These are phyloP conservation scores for Busseola fusca DNA, from an alignment of 2,888 invertebrate genomes.

Conservation along the genomic window DNA sequence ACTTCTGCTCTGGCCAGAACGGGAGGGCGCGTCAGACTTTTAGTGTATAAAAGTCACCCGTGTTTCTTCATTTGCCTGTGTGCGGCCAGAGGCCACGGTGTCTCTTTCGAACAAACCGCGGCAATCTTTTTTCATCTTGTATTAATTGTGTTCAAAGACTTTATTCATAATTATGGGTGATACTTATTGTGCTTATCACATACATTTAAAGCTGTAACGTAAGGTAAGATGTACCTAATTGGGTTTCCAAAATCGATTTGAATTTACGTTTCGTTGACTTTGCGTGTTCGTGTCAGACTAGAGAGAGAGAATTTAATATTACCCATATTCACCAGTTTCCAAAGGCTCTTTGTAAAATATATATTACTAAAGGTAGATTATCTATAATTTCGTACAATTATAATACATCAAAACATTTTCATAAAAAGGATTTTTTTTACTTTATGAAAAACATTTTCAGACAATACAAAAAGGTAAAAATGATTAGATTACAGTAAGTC, in stretches of 20 bases:
- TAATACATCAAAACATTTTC: slow-evolving; percentile 2
- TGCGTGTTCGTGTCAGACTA: too few species aligned
- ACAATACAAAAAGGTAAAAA: slow-evolving; percentile 13
- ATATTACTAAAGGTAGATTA: not conserved
- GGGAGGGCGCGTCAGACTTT: too few species aligned
- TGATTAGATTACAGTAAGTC: slow-evolving; percentile 33
- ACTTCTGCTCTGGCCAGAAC: too few species aligned
- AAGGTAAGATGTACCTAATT: too few species aligned
- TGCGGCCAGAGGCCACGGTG: too few species aligned
- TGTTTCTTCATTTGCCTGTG: too few species aligned
- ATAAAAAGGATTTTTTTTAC: slow-evolving; percentile 8
- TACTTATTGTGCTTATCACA: not conserved
- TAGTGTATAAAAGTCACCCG: too few species aligned
- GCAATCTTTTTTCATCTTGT: too few species aligned
- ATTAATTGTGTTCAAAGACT: not conserved
- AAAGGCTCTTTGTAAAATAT: not conserved
- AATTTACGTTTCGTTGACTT: not conserved
- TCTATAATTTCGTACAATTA: not conserved
- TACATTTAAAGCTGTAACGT: too few species aligned
- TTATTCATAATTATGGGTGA: not conserved
- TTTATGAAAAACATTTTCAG: slow-evolving; percentile 4
- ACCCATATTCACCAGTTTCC: slow-evolving; percentile 1
- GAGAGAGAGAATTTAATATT: too few species aligned
- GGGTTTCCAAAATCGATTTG: too few species aligned
- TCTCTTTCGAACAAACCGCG: too few species aligned